A percentile compares a stretch with the other conserved stretches of the same genome.
Conservation (phyloP, 2,888 invertebrate species). For the Blomia tropicalis region DNA sequence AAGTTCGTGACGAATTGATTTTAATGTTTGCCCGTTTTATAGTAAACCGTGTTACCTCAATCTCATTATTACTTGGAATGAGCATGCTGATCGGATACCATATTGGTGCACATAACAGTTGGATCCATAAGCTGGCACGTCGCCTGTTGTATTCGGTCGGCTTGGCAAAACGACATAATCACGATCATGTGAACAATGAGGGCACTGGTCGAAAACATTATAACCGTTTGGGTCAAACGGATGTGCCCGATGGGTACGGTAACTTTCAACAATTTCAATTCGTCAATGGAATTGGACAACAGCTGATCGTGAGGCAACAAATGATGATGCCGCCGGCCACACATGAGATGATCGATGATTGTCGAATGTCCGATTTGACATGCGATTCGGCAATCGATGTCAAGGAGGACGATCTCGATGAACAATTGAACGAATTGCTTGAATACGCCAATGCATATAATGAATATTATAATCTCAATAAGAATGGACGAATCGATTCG, state of each 20-base stretch:
- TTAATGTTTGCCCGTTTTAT: slow-evolving; percentile 1
- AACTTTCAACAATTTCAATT: not conserved
- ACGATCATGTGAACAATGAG: not conserved
- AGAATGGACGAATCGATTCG: not conserved
- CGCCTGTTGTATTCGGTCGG: slow-evolving; percentile 1
- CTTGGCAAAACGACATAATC: not conserved
- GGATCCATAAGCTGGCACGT: not conserved
- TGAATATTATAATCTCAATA: not conserved
- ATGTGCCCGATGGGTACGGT: not conserved
- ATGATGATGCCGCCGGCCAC: too few species aligned
- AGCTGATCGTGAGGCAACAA: too few species aligned
- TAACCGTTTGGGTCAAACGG: too few species aligned
- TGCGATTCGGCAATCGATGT: slow-evolving; percentile 13
- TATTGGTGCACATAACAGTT: slow-evolving; percentile 7
- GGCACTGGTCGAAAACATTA: not conserved
- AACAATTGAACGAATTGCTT: not conserved
- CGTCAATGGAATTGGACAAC: not conserved
- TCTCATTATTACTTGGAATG: slow-evolving; percentile 1
- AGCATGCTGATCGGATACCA: slow-evolving; percentile 13
- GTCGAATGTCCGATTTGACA: not conserved
- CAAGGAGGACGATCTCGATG: not conserved
- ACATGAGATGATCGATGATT: not conserved
- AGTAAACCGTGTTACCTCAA: slow-evolving; percentile 17
- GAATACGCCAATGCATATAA: not conserved
- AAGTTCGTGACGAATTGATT: not conserved